Base-by-base conservation (phyloP, 2,888 invertebrate species). In the Agrochola circellaris region DNA sequence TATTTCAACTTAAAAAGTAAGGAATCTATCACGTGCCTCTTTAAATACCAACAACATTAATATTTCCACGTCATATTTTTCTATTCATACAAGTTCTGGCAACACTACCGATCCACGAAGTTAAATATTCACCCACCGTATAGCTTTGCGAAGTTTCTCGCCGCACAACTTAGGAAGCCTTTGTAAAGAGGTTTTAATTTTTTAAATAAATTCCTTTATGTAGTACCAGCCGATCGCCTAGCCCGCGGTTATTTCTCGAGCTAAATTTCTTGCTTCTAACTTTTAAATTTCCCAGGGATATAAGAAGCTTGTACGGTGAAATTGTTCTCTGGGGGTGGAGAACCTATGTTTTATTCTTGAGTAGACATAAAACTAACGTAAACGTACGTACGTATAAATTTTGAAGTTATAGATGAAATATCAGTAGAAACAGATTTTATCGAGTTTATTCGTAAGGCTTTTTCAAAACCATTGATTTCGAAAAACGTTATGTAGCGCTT, bases 111-210 rank as follows among this genome's bases (percentile, higher is more conserved):
- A 77, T 58, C 70, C 62, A 74, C 54, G n/a, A 74, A 81, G 56
- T 84, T 79, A 77, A 88, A 83, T 82, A 88, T 88, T 88, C 85
- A 80, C 62, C 66, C 45, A 26, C 71, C 76, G 74, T 79, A 79
- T 66, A 87, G 79, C 85, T 81, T 65, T n/a, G 68, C 64, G 26
- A 87, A 88, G 51, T 85, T 85, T 72, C 78, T 64, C 70, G 48
- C 75, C 54, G 76, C 61, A 77, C n/a, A 79, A 84, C 73, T 80
- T 83, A 45, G 56, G 34, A 81, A 86, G 73, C 71, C 79, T 81
- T 83, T 76, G 78, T 77, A 78, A 82, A 66, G 61, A 76, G 79
- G 73, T 79, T 83, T 82, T 86, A 82, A 82, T 88, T 88, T 88
- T 86, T 87, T 71, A 80, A 84, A 81, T 74, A 81, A 79, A 79